Evolutionary conservation across 2,888 invertebrate species (phyloP).

Genomic region (Campoplex capitator): DNA sequence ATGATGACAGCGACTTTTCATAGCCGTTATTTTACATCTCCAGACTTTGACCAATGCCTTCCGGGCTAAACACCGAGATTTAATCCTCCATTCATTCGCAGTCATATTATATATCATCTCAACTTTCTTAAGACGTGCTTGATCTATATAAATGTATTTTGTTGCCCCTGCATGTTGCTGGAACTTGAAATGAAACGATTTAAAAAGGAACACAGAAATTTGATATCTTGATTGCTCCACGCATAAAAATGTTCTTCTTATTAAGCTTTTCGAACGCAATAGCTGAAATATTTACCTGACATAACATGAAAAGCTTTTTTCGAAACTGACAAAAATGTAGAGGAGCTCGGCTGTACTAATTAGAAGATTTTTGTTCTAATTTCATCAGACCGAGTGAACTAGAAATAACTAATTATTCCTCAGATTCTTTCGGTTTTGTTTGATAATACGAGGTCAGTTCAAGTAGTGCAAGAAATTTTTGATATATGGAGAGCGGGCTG

Average conservation of each 20-base stretch:
- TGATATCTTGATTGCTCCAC: neutral
- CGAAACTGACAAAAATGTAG: neutral
- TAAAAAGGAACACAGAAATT: neutral
- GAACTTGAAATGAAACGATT: neutral
- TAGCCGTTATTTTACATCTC: too few species aligned
- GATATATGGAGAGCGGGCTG: constrained; percentile 9
- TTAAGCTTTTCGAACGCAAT: neutral
- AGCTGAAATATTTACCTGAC: neutral
- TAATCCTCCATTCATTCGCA: too few species aligned
- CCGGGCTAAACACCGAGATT: too few species aligned
- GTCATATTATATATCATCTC: too few species aligned
- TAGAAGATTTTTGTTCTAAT: neutral
- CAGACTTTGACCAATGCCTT: too few species aligned
- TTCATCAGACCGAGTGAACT: neutral
- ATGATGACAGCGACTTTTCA: too few species aligned
- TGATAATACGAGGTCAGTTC: constrained; percentile 1
- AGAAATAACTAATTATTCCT: constrained; percentile 1
- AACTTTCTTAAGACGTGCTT: too few species aligned
- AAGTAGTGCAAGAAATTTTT: constrained; percentile 13
- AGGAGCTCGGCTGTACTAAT: neutral
- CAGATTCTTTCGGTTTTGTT: constrained; percentile 2
- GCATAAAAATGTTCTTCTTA: neutral
- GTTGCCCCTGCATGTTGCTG: neutral
- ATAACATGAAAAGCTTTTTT: neutral
- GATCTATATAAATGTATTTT: too few species aligned